Percentiles rank a stretch among this genome's conserved stretches.
phyloP scores from a whole-genome alignment of 1,140 invertebrate genomes.

The Brachionus koreanus region DNA sequence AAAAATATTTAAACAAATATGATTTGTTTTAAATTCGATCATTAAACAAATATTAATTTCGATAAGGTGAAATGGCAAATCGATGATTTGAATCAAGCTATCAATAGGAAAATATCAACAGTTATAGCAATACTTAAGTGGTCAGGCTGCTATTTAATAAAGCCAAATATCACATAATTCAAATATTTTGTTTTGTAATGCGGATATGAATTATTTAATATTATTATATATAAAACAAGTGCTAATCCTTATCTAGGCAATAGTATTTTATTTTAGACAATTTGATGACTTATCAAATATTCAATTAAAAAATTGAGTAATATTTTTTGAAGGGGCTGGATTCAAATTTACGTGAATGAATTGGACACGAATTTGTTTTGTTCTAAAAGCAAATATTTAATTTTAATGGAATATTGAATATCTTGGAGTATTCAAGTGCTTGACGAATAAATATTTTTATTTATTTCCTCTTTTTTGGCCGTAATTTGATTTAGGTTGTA shows the following conservation, averaged over 20 bases:
- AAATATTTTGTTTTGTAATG: constrained; percentile 3
- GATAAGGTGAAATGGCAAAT: constrained; percentile 6
- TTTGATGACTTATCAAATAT: not conserved
- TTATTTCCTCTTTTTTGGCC: constrained; percentile 1
- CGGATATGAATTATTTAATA: constrained; percentile 12
- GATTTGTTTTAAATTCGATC: not conserved
- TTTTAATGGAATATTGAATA: not conserved
- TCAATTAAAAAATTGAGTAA: constrained; percentile 6
- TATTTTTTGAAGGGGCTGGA: not conserved
- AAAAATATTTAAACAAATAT: constrained; percentile 10
- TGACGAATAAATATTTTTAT: constrained; percentile 5
- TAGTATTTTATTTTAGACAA: not conserved
- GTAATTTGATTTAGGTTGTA: constrained; percentile 3
- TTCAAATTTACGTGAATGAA: not conserved
- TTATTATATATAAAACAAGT: not conserved
- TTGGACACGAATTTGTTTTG: constrained; percentile 1
- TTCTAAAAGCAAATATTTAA: not conserved
- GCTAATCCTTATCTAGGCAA: not conserved
- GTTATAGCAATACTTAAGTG: not conserved
- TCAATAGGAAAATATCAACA: not conserved
- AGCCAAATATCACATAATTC: not conserved
- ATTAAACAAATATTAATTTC: constrained; percentile 10
- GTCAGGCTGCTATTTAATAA: not conserved
- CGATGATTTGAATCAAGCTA: not conserved
- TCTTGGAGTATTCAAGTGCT: not conserved